Evolutionary conservation across 2,113 vertebrate genomes (phyloP).

Genomic region (Phaethornis superciliosus): DNA sequence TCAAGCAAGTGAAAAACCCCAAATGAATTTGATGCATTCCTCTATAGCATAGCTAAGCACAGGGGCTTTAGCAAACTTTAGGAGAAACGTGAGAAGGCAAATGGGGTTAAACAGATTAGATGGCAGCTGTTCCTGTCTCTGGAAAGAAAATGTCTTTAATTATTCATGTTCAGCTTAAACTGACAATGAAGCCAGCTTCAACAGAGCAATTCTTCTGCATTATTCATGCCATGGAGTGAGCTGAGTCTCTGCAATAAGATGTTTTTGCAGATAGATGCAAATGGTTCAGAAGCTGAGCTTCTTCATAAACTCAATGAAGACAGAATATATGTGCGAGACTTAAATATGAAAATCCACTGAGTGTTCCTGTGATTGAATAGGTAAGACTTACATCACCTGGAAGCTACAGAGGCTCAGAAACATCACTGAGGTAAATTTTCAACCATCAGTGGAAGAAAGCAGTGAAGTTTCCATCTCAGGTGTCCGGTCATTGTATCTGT

Average conservation of each 20-base stretch:
- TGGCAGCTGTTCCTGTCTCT: constrained; percentile 58
- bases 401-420: not conserved
- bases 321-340: not conserved
- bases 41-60: not conserved
- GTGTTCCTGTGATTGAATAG: not conserved
- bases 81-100: constrained; percentile 50
- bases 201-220: constrained; percentile 54
- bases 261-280: constrained; percentile 34
- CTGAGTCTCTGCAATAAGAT: not conserved
- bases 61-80: not conserved
- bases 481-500: not conserved
- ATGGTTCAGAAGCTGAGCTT: not conserved
- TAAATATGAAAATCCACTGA: not conserved
- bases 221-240: constrained; percentile 38
- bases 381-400: not conserved
- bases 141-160: constrained; percentile 66
- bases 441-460: not conserved
- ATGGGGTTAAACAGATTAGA: constrained; percentile 59
- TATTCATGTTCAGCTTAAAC: constrained; percentile 69
- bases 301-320: not conserved
- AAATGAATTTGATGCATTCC: not conserved
- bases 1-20: not conserved
- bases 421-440: not conserved
- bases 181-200: constrained; percentile 56
- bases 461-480: not conserved